Base-by-base conservation (phyloP, 2,113 vertebrate genomes). In the Tetrax tetrax region DNA sequence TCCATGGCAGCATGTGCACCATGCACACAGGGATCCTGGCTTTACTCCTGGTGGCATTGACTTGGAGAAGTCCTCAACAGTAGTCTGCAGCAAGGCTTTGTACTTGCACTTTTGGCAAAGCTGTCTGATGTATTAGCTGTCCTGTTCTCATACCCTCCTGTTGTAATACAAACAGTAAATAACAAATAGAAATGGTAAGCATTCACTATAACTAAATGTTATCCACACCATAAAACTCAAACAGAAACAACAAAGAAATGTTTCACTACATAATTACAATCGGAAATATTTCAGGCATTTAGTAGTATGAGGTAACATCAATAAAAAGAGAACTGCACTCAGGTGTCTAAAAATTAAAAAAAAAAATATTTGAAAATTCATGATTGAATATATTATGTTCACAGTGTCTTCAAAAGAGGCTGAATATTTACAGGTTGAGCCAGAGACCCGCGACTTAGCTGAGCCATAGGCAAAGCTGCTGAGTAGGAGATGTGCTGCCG, bases 211-310 rank as follows among this genome's bases (percentile, higher is more conserved):
- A 81, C 64, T 83, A 75, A 93, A 95, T 29, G 25, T 64, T 85
- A 61, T 47, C 71, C 79, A 93, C 66, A 57, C 82, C 59, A 66
- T 94, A 97, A 94, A 94, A 85, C 60, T 92, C 92, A 59, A 69
- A 69, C 33, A 95, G 70, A 71, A 87, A 35, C 45, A 87, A 79
- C 78, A 86, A 91, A 86, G 47, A 93, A 92, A 85, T 57, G 61
- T 83, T 81, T 69, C 1, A 2, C 77, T 71, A 80, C 11, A 10
- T 87, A 91, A 91, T 93, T 93, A 75, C 45, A 69, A 51, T 50
- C 91, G 74, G 57, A 91, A 81, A 77, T 80, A 87, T 65, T 95
- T 85, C 66, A 70, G 31, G 23, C 54, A 43, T 76, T 81, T 71
- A 72, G 65, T 72, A 87, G 56, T 53, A 41, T 80, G 76, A 84